Evolutionary conservation across 1,140 invertebrate genomes (phyloP).

Genomic region (Papilio polytes): DNA sequence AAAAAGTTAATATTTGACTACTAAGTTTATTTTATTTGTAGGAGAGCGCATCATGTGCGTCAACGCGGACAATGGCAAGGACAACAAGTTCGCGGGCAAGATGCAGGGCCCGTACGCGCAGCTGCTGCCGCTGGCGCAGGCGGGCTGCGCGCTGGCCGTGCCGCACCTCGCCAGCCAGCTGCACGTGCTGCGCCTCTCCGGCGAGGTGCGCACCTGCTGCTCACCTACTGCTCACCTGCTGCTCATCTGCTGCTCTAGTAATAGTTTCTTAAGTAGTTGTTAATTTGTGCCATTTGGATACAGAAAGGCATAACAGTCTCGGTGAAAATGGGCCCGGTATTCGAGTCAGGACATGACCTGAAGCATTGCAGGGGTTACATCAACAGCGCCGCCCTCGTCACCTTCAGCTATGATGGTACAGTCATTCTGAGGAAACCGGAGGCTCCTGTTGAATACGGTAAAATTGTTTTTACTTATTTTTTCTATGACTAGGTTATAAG

Average conservation of each 20-base stretch:
- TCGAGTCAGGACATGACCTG: conserved; percentile 69
- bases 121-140: conserved; percentile 57
- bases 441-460: conserved; percentile 57
- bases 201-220: conserved; percentile 50
- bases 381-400: conserved; percentile 56
- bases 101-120: conserved; percentile 71
- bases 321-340: conserved; percentile 68
- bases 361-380: conserved; percentile 60
- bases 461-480: conserved; percentile 26
- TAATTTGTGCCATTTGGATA: conserved; percentile 7
- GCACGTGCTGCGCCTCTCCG: conserved; percentile 65
- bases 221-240: too few relatives aligned
- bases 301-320: conserved; percentile 75
- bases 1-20: neutral
- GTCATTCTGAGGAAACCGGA: conserved; percentile 59
- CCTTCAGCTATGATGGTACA: conserved; percentile 65
- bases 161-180: conserved; percentile 61
- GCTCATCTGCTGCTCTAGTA: too few relatives aligned
- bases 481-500: neutral
- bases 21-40: conserved; percentile 40
- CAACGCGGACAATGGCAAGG: conserved; percentile 71
- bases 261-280: neutral
- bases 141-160: conserved; percentile 63
- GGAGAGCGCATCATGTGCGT: conserved; percentile 77
- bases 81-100: conserved; percentile 78